Percentiles rank a stretch among this genome's conserved stretches.
phyloP scores from a whole-genome alignment of 2,888 invertebrate species.

The Andrena praecox region DNA sequence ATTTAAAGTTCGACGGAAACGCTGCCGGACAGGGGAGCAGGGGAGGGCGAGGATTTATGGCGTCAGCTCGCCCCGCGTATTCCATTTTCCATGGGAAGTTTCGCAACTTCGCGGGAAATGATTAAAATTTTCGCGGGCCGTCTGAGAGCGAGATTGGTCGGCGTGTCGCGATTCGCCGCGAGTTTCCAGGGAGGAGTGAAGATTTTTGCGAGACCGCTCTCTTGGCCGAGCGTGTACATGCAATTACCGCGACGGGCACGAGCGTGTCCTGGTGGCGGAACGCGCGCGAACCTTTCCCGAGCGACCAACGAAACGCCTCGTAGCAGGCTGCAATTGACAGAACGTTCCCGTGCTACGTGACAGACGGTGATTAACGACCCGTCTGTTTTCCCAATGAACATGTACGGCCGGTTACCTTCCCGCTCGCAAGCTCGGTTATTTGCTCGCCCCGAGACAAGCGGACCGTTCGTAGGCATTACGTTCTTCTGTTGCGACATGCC shows the following conservation, averaged over 20 bases:
- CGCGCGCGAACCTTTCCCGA: not conserved
- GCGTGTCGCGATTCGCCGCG: not conserved
- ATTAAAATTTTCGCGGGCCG: constrained; percentile 32
- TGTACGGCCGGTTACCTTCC: constrained; percentile 33
- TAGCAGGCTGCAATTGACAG: constrained; percentile 50
- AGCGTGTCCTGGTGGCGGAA: not conserved
- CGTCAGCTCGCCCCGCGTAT: not conserved
- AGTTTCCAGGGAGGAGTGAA: no score
- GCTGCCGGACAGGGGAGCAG: no score
- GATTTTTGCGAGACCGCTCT: constrained; percentile 13
- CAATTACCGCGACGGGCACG: constrained; percentile 28
- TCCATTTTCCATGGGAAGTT: constrained; percentile 9
- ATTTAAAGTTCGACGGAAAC: constrained; percentile 33
- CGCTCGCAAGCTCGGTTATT: constrained; percentile 27
- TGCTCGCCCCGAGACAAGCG: constrained; percentile 16
- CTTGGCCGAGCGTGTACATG: constrained; percentile 6
- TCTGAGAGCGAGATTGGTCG: not conserved
- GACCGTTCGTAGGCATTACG: not conserved
- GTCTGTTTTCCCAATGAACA: constrained; percentile 54
- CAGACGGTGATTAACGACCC: constrained; percentile 64
- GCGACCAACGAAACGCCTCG: constrained; percentile 27
- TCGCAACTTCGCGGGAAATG: constrained; percentile 9
- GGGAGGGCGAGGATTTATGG: constrained; percentile 32
- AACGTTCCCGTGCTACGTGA: constrained; percentile 46
- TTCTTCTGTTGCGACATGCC: not conserved